Base-by-base conservation (phyloP, 30 jellyfish, hydroid and myxozoan genomes). In the Aurelia coerulea region DNA sequence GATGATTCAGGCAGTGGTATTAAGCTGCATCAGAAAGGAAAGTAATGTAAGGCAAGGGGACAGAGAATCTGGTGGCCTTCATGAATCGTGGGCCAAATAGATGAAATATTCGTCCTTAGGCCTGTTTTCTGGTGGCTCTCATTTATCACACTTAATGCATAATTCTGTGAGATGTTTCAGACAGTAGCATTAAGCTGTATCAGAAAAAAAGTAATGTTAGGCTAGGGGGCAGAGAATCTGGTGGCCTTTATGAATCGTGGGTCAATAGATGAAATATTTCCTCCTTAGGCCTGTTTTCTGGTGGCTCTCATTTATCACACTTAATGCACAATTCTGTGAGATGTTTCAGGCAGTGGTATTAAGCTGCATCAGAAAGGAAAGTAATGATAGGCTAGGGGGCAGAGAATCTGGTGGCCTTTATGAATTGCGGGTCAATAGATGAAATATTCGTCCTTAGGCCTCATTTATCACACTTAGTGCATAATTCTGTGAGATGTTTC, bases 81-180 rank as follows among this genome's bases (percentile, higher is more conserved):
- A 84, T 67, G 83, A 65, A 62, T 69, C 65, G 62, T 51, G 65
- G 93, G 93, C 72, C 93, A n/a, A 84, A 84, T 72, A 84, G 93
- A 73, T 84, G 93, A 84, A 63, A 71, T 7, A 6, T 59, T 72
- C 17, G 2, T 6, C 54, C 46, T 39, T 42, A 72, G 68, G 82
- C n/a, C n/a, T n/a, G n/a, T n/a, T n/a, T n/a, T n/a, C n/a, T n/a
- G n/a, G n/a, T n/a, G n/a, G n/a, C n/a, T n/a, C n/a, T n/a, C n/a
- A n/a, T n/a, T n/a, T n/a, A n/a, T n/a, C n/a, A n/a, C n/a, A n/a
- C n/a, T n/a, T n/a, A n/a, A n/a, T n/a, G n/a, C n/a, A n/a, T n/a
- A n/a, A n/a, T n/a, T n/a, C n/a, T n/a, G n/a, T n/a, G n/a, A n/a
- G n/a, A n/a, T n/a, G n/a, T n/a, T n/a, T n/a, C n/a, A n/a, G n/a